Base-by-base conservation (phyloP, 1,140 invertebrate species). In the Anthonomus grandis region DNA sequence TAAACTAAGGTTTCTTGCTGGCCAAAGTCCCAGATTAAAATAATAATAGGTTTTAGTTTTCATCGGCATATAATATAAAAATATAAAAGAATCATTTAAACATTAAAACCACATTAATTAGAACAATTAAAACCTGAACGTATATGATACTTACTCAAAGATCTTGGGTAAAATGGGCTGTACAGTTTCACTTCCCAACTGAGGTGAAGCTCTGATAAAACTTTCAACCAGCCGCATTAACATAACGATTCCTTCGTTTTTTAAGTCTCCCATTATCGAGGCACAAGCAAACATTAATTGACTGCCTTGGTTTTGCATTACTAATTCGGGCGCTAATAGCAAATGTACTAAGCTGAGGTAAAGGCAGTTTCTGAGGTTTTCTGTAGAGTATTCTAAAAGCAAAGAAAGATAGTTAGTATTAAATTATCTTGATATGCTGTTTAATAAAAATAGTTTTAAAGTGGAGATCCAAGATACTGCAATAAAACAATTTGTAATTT, bases 321-420 rank as follows among this genome's bases (percentile, higher is more conserved):
- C 92, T 62, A 87, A 81, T 67, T 85, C 81, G 0, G 90, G 89
- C 64, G 83, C 86, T 4, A 96, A 75, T n/a, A 94, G 71, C 1
- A 93, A 79, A 71, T 95, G 95, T 3, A 86, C 87, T 70, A 90
- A 83, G 63, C 88, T 86, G 65, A 95, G 87, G 62, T 86, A 83
- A 9, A 93, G 77, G 63, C 89, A 89, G 21, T 83, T 80, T 56
- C 83, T 77, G 2, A 95, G 76, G 71, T 90, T 86, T 68, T 95
- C 92, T 1, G 86, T 83, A 1, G 89, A 87, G 69, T 83, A 78
- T 74, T 93, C 90, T 89, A 71, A 4, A 64, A 64, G 57, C 21
- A n/a, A 8, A 22, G 12, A 38, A 21, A 13, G 1, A 34, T 34
- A 34, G 37, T 8, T n/a, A 50, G 21, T 19, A 19, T 10, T 17